phyloP scores from a whole-genome alignment of 2,797 vertebrate species.

The Heteromormyrus szaboi region DNA sequence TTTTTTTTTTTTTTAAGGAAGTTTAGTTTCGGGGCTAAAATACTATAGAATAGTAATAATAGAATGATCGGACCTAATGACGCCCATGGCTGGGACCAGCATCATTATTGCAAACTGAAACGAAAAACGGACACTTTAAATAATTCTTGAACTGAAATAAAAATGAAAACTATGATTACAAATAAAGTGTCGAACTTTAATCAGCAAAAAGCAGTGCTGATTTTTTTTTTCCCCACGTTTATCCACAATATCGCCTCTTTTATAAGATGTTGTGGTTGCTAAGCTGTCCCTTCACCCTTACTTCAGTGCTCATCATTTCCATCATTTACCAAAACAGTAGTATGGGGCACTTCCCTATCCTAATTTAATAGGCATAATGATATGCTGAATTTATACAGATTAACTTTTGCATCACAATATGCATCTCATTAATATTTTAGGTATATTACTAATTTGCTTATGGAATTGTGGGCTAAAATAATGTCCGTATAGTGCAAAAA shows the following conservation, averaged over 20 bases:
- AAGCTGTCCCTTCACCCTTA: neutral
- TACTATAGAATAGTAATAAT: too few species aligned
- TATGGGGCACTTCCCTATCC: neutral
- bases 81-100: too few species aligned
- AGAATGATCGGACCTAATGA: too few species aligned
- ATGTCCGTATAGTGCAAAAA: neutral
- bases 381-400: neutral
- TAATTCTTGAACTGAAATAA: neutral
- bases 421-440: neutral
- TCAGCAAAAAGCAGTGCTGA: neutral
- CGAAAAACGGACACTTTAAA: neutral
- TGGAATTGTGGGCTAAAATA: neutral
- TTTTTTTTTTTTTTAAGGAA: too few species aligned
- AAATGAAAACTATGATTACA: neutral
- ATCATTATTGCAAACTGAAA: neutral
- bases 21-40: too few species aligned
- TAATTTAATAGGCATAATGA: neutral
- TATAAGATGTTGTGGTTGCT: neutral
- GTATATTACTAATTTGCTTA: neutral
- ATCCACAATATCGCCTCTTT: neutral
- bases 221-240: neutral
- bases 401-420: neutral
- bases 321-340: neutral
- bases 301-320: too few species aligned
- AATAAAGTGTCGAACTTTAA: too few species aligned